Percentiles rank a stretch among this genome's conserved stretches.
Conservation (phyloP, 2,113 vertebrate species). For the Sterrhoptilus dennistouni region DNA sequence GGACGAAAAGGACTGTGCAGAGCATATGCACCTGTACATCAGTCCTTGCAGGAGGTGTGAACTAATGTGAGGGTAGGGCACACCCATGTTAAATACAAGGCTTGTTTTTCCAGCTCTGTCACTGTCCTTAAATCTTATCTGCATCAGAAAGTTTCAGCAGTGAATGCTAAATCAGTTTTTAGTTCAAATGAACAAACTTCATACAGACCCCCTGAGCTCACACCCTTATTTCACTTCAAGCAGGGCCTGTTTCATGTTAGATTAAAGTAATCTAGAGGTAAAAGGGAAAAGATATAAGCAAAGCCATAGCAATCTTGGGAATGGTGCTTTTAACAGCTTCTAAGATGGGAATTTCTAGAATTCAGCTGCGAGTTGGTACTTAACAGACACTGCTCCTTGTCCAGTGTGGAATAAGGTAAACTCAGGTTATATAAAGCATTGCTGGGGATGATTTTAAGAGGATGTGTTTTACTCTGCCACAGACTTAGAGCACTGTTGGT, state of each 20-base stretch:
- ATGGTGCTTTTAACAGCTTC: neutral
- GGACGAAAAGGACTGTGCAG: neutral
- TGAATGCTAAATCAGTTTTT: neutral
- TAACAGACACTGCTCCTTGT: neutral
- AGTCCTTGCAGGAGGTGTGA: neutral
- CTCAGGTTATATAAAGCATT: neutral
- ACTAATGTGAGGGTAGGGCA: neutral
- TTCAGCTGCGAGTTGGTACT: neutral
- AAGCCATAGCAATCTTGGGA: neutral
- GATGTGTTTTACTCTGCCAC: neutral
- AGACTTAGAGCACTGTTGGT: neutral
- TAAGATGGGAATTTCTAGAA: neutral
- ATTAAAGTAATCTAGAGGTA: neutral
- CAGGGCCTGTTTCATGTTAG: neutral
- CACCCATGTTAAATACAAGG: neutral
- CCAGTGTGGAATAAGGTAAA: neutral
- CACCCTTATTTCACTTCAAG: neutral
- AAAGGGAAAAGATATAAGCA: neutral
- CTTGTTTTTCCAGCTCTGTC: constrained; percentile 29
- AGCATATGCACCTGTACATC: neutral
- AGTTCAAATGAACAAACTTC: neutral
- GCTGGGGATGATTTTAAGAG: neutral
- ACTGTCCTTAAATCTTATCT: constrained; percentile 9
- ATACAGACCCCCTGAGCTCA: neutral
- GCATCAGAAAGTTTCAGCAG: neutral